Evolutionary conservation across 1,140 invertebrate genomes (phyloP).

Genomic region (Dendrolimus kikuchii): DNA sequence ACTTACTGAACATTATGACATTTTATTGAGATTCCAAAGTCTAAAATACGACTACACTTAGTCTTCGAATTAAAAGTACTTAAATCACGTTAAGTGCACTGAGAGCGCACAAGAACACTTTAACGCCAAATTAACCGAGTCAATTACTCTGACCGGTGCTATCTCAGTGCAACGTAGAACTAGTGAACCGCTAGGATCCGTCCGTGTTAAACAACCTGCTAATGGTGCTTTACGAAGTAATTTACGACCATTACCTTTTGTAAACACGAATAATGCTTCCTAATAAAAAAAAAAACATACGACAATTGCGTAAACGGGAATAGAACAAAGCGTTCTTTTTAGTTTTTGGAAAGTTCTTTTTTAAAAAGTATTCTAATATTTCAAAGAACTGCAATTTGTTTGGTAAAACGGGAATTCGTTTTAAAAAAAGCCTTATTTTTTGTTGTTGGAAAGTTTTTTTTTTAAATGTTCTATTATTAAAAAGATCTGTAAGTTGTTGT

Average conservation of each 20-base stretch:
- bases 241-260: slow-evolving; percentile 61
- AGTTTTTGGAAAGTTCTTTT: slow-evolving; percentile 18
- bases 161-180: not conserved
- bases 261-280: slow-evolving; percentile 56
- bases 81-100: too few species aligned
- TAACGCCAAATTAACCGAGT: not conserved
- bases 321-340: slow-evolving; percentile 26
- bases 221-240: slow-evolving; percentile 40
- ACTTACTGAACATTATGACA: too few species aligned
- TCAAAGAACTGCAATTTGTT: too few species aligned
- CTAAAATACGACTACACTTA: too few species aligned
- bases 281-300: slow-evolving; percentile 33
- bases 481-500: slow-evolving; percentile 15
- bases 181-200: not conserved
- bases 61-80: too few species aligned
- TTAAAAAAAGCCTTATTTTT: slow-evolving; percentile 24
- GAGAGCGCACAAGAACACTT: too few species aligned
- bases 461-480: slow-evolving; percentile 12
- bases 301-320: slow-evolving; percentile 44
- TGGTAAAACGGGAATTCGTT: too few species aligned
- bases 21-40: too few species aligned
- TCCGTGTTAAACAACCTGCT: not conserved
- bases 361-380: slow-evolving; percentile 13
- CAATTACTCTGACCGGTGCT: not conserved
- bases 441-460: slow-evolving; percentile 17